A percentile compares a stretch with the other conserved stretches of the same genome.
phyloP scores from a whole-genome alignment of 1,140 invertebrate species.

The Tetragonula clypearis region DNA sequence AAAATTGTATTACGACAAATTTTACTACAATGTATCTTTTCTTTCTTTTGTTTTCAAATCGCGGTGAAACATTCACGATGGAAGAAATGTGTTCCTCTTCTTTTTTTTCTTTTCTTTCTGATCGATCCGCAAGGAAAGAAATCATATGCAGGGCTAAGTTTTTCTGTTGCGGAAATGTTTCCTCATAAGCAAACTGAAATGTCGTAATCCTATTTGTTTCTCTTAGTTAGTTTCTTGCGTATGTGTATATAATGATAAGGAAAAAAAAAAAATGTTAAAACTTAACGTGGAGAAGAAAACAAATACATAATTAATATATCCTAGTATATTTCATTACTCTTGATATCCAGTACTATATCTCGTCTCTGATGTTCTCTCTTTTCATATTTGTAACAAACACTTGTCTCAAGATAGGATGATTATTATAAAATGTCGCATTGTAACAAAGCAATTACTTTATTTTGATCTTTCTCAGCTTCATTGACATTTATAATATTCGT shows the following conservation, averaged over 20 bases:
- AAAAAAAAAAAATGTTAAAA: slow-evolving; percentile 68
- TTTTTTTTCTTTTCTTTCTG: background rate
- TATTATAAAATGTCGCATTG: background rate
- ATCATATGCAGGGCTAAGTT: slow-evolving; percentile 14
- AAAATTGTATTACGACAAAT: slow-evolving; percentile 22
- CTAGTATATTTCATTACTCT: slow-evolving; percentile 51
- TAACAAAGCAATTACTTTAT: slow-evolving; percentile 22
- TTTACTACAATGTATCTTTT: background rate
- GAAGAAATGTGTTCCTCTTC: slow-evolving; percentile 32
- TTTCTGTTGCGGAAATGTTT: slow-evolving; percentile 32
- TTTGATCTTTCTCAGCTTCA: slow-evolving; percentile 11
- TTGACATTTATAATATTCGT: slow-evolving; percentile 2
- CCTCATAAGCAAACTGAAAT: slow-evolving; percentile 10
- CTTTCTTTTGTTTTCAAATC: background rate
- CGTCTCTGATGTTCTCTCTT: background rate
- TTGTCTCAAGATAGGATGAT: background rate
- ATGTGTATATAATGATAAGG: slow-evolving; percentile 81
- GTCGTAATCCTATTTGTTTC: slow-evolving; percentile 49
- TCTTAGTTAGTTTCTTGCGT: slow-evolving; percentile 62
- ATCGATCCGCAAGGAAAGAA: background rate
- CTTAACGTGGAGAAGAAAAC: slow-evolving; percentile 60
- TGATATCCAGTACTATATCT: background rate
- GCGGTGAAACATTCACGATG: slow-evolving; percentile 13
- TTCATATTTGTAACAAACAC: background rate
- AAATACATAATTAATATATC: slow-evolving; percentile 79